These are phyloP conservation scores for Dasyprocta punctata DNA, from an alignment of 2,113 vertebrate genomes.

Conservation along the genomic window DNA sequence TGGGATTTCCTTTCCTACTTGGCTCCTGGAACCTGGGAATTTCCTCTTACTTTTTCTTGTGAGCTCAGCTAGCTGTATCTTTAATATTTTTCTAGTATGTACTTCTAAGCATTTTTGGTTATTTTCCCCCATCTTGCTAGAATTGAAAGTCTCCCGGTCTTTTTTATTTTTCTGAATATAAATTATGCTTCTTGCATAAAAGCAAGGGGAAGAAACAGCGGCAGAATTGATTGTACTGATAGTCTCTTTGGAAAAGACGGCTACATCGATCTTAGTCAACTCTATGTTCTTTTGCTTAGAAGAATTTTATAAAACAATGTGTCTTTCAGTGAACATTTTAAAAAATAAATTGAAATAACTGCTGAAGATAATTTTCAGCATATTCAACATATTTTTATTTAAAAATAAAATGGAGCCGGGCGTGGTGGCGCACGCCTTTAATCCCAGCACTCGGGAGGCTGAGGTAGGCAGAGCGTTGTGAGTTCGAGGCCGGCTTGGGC, in stretches of 20 bases:
- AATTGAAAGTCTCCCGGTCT: neutral
- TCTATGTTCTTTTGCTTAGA: neutral
- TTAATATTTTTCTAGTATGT: neutral
- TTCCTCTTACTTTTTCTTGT: neutral
- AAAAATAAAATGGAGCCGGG: neutral
- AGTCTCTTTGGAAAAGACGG: neutral
- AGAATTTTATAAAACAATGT: neutral
- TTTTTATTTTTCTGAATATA: neutral
- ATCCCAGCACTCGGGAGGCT: too few species aligned
- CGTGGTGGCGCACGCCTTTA: too few species aligned
- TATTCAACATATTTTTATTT: slow-evolving; percentile 12
- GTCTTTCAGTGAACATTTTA: neutral
- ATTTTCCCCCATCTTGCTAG: neutral
- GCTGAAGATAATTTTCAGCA: neutral
- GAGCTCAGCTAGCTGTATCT: neutral
- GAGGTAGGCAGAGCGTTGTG: too few species aligned
- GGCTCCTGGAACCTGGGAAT: neutral
- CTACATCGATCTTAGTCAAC: neutral
- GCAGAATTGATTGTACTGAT: neutral
- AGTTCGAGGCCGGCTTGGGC: too few species aligned
- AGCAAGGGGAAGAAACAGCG: neutral
- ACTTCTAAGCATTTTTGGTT: neutral
- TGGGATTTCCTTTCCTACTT: neutral
- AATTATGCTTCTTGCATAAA: neutral
- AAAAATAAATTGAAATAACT: neutral